phyloP scores from a whole-genome alignment of 2,888 invertebrate genomes.

The Autographa gamma region DNA sequence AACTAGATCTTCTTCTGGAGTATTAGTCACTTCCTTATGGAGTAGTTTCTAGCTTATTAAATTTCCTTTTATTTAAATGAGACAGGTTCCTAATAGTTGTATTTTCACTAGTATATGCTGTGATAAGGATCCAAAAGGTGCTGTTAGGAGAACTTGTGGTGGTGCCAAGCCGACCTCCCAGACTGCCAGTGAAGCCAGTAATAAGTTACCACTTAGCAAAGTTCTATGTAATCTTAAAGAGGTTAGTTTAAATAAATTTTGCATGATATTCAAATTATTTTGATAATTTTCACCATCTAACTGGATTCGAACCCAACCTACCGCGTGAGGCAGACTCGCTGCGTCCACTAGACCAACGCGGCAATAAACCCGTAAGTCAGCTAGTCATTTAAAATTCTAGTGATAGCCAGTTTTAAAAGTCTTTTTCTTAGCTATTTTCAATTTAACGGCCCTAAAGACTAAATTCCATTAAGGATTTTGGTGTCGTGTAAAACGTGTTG shows the following conservation, averaged over 20 bases:
- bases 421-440: not conserved
- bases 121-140: slow-evolving; percentile 9
- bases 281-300: no score
- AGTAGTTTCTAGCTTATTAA: not conserved
- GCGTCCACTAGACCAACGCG: no score
- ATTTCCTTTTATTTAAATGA: not conserved
- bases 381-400: not conserved
- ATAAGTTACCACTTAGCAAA: slow-evolving; percentile 69
- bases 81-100: not conserved
- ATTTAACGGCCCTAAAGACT: not conserved
- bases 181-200: slow-evolving; percentile 28
- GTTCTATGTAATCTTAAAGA: slow-evolving; percentile 75
- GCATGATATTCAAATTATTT: no score
- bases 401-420: not conserved
- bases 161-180: slow-evolving; percentile 40
- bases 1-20: no score
- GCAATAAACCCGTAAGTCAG: not conserved
- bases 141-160: slow-evolving; percentile 33
- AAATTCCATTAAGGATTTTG: not conserved
- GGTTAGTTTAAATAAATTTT: slow-evolving; percentile 57
- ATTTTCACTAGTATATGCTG: slow-evolving; percentile 10
- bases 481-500: not conserved
- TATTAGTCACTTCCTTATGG: no score
- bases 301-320: no score
- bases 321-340: no score